Percentiles rank a stretch among this genome's conserved stretches.
These are phyloP conservation scores for Corythaeola cristata DNA, from an alignment of 2,113 vertebrate genomes.

Conservation along the genomic window DNA sequence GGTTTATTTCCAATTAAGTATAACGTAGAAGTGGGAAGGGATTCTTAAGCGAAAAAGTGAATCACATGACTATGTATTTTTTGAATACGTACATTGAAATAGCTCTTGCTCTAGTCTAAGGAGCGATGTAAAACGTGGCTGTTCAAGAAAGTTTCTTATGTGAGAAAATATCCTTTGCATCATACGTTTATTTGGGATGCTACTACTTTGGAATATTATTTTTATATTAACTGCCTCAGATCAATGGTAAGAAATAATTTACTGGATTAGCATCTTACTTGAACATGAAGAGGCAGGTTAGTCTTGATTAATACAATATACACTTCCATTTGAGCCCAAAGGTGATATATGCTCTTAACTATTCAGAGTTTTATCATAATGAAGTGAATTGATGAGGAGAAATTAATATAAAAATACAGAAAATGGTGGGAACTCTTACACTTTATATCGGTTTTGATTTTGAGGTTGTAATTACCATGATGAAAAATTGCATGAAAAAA, in stretches of 20 bases:
- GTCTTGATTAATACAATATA: not conserved
- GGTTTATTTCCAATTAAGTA: not conserved
- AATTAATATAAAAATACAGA: not conserved
- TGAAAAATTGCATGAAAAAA: not conserved
- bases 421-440: not conserved
- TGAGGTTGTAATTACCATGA: not conserved
- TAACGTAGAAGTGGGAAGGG: not conserved
- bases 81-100: not conserved
- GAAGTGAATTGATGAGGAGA: not conserved
- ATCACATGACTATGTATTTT: not conserved
- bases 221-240: not conserved
- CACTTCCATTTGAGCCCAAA: not conserved
- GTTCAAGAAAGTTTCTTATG: not conserved
- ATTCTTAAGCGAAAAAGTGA: not conserved
- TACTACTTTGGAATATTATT: not conserved
- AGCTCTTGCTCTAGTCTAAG: not conserved
- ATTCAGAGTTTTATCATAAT: not conserved
- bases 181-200: not conserved
- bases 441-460: not conserved
- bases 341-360: not conserved
- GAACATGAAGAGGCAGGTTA: not conserved
- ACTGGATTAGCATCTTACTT: not conserved
- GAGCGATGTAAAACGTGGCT: not conserved
- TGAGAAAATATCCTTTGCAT: not conserved
- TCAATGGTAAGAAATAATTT: not conserved